phyloP scores from a whole-genome alignment of 2,797 vertebrate species.

The Pelochelys cantorii region DNA sequence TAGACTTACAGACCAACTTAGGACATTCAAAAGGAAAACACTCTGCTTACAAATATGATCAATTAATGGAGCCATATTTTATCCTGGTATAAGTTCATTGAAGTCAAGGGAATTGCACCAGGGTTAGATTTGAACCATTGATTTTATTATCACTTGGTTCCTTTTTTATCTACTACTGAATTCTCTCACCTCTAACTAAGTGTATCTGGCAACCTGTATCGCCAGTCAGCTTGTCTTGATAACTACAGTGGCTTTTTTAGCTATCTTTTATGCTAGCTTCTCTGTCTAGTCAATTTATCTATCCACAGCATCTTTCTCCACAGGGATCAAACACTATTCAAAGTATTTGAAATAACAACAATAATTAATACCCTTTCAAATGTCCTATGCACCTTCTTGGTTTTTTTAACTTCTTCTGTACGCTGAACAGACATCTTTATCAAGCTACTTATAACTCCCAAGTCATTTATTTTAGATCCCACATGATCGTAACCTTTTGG shows the following conservation, averaged over 20 bases:
- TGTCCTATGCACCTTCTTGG: not conserved
- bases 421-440: not conserved
- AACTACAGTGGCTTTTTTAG: not conserved
- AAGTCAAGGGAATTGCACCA: not conserved
- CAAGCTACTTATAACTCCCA: not conserved
- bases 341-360: not conserved
- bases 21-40: not conserved
- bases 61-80: not conserved
- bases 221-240: not conserved
- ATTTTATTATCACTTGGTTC: not conserved
- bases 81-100: not conserved
- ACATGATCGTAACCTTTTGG: not conserved
- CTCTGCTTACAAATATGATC: not conserved
- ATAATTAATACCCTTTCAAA: not conserved
- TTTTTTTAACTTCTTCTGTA: not conserved
- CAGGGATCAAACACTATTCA: not conserved
- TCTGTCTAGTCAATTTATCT: not conserved
- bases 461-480: not conserved
- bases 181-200: not conserved
- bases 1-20: not conserved
- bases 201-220: not conserved
- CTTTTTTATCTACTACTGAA: not conserved
- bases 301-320: not conserved
- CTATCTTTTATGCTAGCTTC: not conserved
- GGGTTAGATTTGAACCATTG: not conserved